phyloP scores from a whole-genome alignment of 2,888 invertebrate species.

The Aphodius sticticus region DNA sequence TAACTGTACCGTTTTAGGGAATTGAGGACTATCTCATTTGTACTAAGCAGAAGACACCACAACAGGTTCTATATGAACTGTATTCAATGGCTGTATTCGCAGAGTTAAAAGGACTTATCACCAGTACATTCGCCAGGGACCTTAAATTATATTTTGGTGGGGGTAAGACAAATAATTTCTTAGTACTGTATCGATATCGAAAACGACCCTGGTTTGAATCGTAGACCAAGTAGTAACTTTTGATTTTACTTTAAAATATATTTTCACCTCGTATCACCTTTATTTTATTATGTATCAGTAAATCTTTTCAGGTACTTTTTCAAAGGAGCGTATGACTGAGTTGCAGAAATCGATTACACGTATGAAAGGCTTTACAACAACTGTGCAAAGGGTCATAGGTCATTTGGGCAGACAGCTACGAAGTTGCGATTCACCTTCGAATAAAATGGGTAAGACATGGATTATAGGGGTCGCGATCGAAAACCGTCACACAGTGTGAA shows the following conservation, averaged over 20 bases:
- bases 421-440: not conserved
- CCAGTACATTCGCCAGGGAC: not conserved
- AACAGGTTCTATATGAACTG: not conserved
- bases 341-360: not conserved
- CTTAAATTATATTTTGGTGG: not conserved
- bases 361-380: not conserved
- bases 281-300: too few species aligned
- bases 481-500: too few species aligned
- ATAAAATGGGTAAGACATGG: not conserved
- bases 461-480: too few species aligned
- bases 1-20: not conserved
- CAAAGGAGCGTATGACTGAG: not conserved
- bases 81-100: not conserved
- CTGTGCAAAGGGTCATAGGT: not conserved
- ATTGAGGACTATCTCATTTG: not conserved
- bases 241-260: too few species aligned
- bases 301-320: not conserved
- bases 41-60: not conserved
- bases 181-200: not conserved
- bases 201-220: not conserved
- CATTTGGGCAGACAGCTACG: not conserved
- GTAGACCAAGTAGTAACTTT: too few species aligned
- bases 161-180: not conserved
- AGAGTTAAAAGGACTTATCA: not conserved
- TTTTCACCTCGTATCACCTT: too few species aligned